Percentiles rank a stretch among this genome's conserved stretches.
These are phyloP conservation scores for Centropyge bicolor DNA, from an alignment of 2,797 vertebrate genomes.

Conservation along the genomic window DNA sequence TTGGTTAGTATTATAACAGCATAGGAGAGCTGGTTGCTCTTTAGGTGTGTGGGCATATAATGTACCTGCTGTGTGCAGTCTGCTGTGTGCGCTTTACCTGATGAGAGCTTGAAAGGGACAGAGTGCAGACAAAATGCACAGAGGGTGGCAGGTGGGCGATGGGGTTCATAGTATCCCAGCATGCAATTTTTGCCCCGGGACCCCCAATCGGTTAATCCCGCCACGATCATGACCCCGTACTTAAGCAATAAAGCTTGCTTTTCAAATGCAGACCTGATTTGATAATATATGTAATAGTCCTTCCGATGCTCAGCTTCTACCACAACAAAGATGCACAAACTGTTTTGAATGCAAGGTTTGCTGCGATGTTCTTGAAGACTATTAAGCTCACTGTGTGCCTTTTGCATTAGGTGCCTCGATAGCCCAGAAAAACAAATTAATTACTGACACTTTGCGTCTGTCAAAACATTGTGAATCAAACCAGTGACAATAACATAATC, in stretches of 20 bases:
- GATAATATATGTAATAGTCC: background rate
- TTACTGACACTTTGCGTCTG: conserved; percentile 8
- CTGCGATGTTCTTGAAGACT: background rate
- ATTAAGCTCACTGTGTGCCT: conserved; percentile 6
- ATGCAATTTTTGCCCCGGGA: background rate
- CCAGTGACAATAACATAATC: conserved; percentile 27
- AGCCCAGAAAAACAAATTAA: background rate
- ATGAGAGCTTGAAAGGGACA: background rate
- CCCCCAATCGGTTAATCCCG: background rate
- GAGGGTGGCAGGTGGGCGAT: too few relatives aligned
- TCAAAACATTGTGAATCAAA: conserved; percentile 38
- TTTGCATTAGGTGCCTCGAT: background rate
- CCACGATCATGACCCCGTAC: background rate
- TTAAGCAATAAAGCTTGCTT: background rate
- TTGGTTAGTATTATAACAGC: background rate
- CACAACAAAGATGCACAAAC: background rate
- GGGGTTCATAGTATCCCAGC: background rate
- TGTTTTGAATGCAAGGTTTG: background rate
- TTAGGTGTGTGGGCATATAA: background rate
- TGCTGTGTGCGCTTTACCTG: background rate
- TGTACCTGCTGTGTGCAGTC: background rate
- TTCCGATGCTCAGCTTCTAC: background rate
- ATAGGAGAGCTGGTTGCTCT: background rate
- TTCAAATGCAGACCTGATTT: background rate
- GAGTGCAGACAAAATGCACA: background rate